phyloP scores from a whole-genome alignment of 2,888 invertebrate species.

The Ceriagrion tenellum region DNA sequence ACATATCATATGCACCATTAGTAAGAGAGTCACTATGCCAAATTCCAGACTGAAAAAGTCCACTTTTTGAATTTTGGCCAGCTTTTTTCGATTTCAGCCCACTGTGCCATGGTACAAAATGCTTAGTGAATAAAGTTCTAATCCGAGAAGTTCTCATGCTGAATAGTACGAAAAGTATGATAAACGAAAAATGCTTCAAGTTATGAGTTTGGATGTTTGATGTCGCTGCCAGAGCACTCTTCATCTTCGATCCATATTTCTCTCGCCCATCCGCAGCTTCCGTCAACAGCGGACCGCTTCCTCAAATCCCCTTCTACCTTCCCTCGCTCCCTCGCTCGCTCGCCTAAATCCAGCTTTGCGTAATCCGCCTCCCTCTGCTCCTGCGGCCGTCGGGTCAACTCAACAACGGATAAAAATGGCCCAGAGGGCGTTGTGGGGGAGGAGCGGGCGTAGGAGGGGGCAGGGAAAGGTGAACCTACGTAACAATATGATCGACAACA shows the following conservation, averaged over 20 bases:
- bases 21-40: too few species aligned
- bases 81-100: too few species aligned
- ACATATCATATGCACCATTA: too few species aligned
- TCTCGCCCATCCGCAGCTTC: not conserved
- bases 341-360: slow-evolving; percentile 1
- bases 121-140: too few species aligned
- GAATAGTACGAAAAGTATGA: too few species aligned
- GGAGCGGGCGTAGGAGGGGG: too few species aligned
- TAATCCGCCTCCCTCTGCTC: not conserved
- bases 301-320: not conserved
- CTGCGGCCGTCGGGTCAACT: not conserved
- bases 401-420: not conserved
- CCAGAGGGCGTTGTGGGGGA: not conserved
- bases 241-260: not conserved
- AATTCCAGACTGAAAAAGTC: too few species aligned
- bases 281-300: not conserved
- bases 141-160: too few species aligned
- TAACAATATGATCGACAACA: not conserved
- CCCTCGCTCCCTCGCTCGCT: not conserved
- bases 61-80: too few species aligned
- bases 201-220: not conserved
- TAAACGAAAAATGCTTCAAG: not conserved
- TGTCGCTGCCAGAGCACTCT: not conserved
- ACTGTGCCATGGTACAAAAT: too few species aligned
- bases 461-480: not conserved